Evolutionary conservation across 2,113 vertebrate species (phyloP).

Genomic region (Carlito syrichta): DNA sequence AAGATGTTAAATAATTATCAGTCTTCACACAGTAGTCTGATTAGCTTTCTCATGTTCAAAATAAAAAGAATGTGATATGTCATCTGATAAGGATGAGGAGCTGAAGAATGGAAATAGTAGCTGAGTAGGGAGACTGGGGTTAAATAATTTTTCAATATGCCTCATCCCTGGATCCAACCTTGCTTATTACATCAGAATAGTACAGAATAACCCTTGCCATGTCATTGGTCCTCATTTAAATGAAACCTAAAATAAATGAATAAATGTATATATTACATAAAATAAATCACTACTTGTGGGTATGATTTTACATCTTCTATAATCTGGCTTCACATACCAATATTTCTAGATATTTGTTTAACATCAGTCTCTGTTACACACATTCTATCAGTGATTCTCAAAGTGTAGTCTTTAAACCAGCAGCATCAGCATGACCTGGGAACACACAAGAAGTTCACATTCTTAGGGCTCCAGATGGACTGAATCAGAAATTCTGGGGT

Average conservation of each 20-base stretch:
- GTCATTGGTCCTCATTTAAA: not conserved
- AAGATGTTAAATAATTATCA: not conserved
- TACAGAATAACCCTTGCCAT: not conserved
- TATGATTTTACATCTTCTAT: not conserved
- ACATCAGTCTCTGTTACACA: not conserved
- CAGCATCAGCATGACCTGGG: not conserved
- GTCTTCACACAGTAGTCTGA: not conserved
- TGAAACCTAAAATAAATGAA: not conserved
- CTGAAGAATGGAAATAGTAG: not conserved
- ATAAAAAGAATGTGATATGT: not conserved
- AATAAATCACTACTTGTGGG: not conserved
- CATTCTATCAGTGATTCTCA: not conserved
- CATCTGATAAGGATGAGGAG: not conserved
- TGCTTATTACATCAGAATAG: not conserved
- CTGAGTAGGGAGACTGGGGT: not conserved
- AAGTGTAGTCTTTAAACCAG: not conserved
- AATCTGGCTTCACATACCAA: not conserved
- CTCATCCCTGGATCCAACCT: not conserved
- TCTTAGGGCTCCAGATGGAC: not conserved
- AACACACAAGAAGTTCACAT: not conserved
- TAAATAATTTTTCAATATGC: not conserved
- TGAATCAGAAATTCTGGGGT: not conserved
- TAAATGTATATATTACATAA: not conserved
- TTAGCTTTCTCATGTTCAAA: not conserved
- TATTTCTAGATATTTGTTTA: not conserved